A percentile compares a stretch with the other conserved stretches of the same genome.
These are phyloP conservation scores for Heterochromis multidens DNA, from an alignment of 2,113 vertebrate genomes.

Conservation along the genomic window DNA sequence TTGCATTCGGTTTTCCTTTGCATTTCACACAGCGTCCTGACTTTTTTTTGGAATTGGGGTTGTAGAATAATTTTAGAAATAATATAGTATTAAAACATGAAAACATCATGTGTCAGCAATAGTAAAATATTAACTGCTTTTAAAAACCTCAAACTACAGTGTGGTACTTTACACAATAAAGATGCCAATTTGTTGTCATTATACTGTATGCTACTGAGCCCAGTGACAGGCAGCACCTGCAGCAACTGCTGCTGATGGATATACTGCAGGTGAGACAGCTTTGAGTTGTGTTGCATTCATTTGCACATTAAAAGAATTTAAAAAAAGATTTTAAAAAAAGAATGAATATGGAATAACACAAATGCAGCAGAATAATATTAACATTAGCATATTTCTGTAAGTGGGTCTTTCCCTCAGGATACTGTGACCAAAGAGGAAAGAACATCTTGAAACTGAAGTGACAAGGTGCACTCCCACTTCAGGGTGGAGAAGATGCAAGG, in stretches of 20 bases:
- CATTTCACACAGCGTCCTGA: neutral
- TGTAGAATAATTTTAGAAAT: neutral
- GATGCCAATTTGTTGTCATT: no score
- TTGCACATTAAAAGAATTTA: constrained; percentile 49
- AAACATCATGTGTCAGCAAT: neutral
- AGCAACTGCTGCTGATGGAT: neutral
- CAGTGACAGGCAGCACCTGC: neutral
- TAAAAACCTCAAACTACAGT: neutral
- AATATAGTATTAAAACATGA: neutral
- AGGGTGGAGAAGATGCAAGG: neutral
- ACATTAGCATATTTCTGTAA: constrained; percentile 45
- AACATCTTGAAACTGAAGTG: neutral
- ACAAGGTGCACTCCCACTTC: neutral
- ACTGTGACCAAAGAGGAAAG: constrained; percentile 32
- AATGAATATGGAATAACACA: constrained; percentile 45
- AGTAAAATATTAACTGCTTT: neutral
- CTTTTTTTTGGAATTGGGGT: no score
- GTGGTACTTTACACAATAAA: neutral
- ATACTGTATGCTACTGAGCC: no score
- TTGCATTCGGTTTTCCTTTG: no score
- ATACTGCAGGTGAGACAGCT: constrained; percentile 4
- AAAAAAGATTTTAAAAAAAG: neutral
- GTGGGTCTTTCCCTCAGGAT: constrained; percentile 35
- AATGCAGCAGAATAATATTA: constrained; percentile 20
- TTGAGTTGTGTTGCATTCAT: constrained; percentile 25